Evolutionary conservation across 2,113 vertebrate genomes (phyloP), one percentile per base, ranked within the genome.

Genomic region (Centropus unirufus): DNA sequence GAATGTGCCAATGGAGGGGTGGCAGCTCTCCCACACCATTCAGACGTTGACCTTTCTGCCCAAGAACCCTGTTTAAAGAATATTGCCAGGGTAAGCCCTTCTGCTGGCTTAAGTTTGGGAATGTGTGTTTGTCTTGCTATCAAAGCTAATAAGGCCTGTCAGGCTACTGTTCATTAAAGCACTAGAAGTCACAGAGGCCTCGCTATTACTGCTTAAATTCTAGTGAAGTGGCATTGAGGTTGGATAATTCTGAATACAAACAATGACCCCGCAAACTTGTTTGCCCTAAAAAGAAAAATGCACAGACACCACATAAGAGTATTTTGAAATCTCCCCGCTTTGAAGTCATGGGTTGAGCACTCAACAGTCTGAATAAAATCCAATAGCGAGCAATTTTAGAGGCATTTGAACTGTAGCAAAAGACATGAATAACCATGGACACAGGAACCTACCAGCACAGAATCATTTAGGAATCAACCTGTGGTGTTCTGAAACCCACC

Each of bases 81-180:
- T 4, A 67, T 1, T 39, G 54, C 29, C 39, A 80, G 63, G 32
- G 46, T 19, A 68, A 80, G 24, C 8, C 24, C 36, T 2, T 6
- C 32, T 36, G 29, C 22, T 18, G 18, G 22, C 12, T 75, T 19
- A 72, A 68, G 68, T 30, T 23, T 58, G 64, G 82, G 47, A 72
- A 83, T 0, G 2, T 5, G 17, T 1, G 1, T 12, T 30, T n/a
- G 14, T 68, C 39, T 80, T 73, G 12, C 5, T 42, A 68, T 3
- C 24, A 69, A 55, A 76, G 58, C 12, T 30, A 77, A 55, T 30
- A 77, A 61, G 16, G 54, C 18, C n/a, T 34, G 23, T 22, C 15
- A 67, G 27, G 36, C 16, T 74, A 49, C 44, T 85, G 40, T 19
- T 79, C 14, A 11, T 9, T 58, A 67, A 75, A 75, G 42, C 22